Evolutionary conservation across 2,113 vertebrate genomes (phyloP).

Genomic region (Diglossa brunneiventris): DNA sequence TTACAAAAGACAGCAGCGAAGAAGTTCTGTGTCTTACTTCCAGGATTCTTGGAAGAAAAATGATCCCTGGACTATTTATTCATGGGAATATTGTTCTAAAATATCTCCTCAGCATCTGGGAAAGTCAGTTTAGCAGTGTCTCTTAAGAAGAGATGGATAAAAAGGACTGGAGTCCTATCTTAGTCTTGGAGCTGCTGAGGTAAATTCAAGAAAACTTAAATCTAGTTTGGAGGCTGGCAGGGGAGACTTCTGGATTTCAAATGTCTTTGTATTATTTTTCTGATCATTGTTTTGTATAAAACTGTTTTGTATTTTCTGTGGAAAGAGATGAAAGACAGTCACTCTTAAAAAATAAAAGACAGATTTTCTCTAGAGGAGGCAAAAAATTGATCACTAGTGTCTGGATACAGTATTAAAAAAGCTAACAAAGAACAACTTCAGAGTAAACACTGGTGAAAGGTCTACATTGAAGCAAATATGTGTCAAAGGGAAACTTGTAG

Average conservation of each 20-base stretch:
- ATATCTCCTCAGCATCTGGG: neutral
- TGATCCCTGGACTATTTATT: neutral
- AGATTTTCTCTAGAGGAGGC: neutral
- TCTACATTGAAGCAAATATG: neutral
- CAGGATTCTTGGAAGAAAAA: neutral
- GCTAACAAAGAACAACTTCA: neutral
- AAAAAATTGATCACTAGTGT: neutral
- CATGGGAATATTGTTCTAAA: neutral
- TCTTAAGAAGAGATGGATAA: neutral
- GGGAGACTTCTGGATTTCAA: neutral
- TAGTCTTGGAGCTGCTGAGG: neutral
- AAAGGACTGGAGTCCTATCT: neutral
- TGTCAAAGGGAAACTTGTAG: neutral
- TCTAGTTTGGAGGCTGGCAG: neutral
- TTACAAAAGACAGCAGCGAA: neutral
- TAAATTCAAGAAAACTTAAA: neutral
- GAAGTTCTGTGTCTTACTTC: neutral
- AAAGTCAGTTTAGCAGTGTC: neutral
- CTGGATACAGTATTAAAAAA: neutral
- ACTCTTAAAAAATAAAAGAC: neutral
- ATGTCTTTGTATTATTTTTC: neutral
- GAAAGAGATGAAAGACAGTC: neutral
- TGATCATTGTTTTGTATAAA: neutral
- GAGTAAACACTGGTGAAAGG: neutral
- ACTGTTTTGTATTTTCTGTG: neutral